These are phyloP conservation scores for Melanocharis versteri DNA, from an alignment of 2,113 vertebrate genomes.

Conservation along the genomic window DNA sequence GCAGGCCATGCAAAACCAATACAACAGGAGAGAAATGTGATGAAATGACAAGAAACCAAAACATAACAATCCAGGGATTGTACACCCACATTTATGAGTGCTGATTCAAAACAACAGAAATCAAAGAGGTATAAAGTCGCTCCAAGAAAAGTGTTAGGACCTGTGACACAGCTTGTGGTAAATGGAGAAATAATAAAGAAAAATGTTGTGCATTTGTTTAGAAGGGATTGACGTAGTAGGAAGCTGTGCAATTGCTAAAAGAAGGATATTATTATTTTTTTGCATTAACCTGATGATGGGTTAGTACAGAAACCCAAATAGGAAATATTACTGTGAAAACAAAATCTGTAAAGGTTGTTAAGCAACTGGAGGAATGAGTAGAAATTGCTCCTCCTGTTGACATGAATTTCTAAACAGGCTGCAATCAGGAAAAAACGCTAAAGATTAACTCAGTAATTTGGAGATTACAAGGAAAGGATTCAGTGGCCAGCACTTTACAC, in stretches of 20 bases:
- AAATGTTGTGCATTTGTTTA: background rate
- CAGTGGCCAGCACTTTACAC: background rate
- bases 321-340: background rate
- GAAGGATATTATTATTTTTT: conserved; percentile 2
- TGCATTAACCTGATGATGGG: background rate
- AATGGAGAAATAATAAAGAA: conserved; percentile 8
- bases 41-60: background rate
- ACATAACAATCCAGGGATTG: background rate
- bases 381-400: background rate
- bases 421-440: background rate
- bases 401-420: background rate
- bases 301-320: background rate
- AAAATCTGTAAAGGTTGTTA: background rate
- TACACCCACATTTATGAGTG: background rate
- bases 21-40: background rate
- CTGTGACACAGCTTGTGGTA: background rate
- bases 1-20: background rate
- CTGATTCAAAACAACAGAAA: background rate
- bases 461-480: background rate
- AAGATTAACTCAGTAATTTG: background rate
- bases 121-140: background rate
- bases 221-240: background rate
- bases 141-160: background rate
- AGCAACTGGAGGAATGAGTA: background rate
- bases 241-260: background rate